Percentiles rank a stretch among this genome's conserved stretches.
These are phyloP conservation scores for Montipora capricornis DNA, from an alignment of 64 coral and sea anemone species.

Conservation along the genomic window DNA sequence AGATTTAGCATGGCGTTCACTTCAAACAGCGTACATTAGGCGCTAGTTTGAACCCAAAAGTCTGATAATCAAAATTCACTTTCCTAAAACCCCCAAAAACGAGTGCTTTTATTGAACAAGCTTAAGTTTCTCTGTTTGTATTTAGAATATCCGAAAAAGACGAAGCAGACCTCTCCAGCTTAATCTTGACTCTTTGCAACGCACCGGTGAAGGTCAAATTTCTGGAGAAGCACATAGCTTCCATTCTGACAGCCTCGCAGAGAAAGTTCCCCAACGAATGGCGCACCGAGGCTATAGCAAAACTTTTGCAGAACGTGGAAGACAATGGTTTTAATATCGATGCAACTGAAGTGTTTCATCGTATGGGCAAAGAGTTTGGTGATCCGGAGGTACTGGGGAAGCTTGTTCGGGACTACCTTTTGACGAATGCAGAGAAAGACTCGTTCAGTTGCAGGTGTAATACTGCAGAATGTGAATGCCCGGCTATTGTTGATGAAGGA, in stretches of 20 bases:
- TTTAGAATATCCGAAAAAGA: conserved; percentile 67
- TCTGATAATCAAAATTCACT: too few relatives aligned
- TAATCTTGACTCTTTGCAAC: conserved; percentile 90
- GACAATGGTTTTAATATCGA: conserved; percentile 91
- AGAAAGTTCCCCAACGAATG: conserved; percentile 60
- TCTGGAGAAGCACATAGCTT: conserved; percentile 76
- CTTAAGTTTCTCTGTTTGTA: neutral
- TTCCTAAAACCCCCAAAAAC: too few relatives aligned
- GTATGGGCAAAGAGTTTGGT: conserved; percentile 72
- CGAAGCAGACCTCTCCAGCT: conserved; percentile 67
- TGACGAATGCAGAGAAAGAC: conserved; percentile 85
- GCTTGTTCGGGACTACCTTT: conserved; percentile 82
- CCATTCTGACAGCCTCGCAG: conserved; percentile 60
- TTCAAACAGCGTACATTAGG: too few relatives aligned
- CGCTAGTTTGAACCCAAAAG: too few relatives aligned
- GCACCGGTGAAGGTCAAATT: conserved; percentile 65
- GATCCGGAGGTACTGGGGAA: conserved; percentile 78
- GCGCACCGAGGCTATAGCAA: conserved; percentile 68
- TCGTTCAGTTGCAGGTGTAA: conserved; percentile 92
- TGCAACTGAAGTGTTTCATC: conserved; percentile 77
- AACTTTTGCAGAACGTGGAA: conserved; percentile 80
- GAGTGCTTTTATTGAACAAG: neutral
- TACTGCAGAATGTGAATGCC: conserved; percentile 92
- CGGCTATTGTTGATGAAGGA: conserved; percentile 89
- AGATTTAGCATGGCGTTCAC: too few relatives aligned